phyloP scores from a whole-genome alignment of 2,888 invertebrate genomes.

The Cordilura impudica region DNA sequence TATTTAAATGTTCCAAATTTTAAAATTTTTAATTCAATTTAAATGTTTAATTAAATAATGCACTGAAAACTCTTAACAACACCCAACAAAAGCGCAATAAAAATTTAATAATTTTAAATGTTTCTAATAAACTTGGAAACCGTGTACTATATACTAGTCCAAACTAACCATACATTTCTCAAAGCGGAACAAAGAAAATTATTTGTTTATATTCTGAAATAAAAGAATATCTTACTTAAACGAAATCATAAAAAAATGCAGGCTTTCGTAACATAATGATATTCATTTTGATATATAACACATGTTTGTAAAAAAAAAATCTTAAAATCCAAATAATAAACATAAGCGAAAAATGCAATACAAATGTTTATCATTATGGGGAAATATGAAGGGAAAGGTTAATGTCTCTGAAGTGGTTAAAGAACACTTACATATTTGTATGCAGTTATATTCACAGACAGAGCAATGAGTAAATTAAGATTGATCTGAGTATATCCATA shows the following conservation, averaged over 20 bases:
- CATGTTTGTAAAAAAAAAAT: not conserved
- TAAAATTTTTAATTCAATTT: no score
- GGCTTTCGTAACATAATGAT: not conserved
- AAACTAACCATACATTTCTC: not conserved
- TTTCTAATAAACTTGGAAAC: not conserved
- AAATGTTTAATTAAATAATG: no score
- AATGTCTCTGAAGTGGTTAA: slow-evolving; percentile 39
- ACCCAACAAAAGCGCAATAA: no score
- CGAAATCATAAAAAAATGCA: not conserved
- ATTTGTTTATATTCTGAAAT: not conserved
- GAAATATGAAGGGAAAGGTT: slow-evolving; percentile 9
- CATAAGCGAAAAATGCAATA: slow-evolving; percentile 8
- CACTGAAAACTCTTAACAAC: no score
- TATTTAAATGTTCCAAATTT: no score
- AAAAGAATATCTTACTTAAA: not conserved
- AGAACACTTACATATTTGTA: slow-evolving; percentile 20
- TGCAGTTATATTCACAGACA: slow-evolving; percentile 15
- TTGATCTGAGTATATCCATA: not conserved
- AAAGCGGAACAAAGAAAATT: not conserved
- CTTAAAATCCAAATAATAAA: slow-evolving; percentile 8
- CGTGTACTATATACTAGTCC: not conserved
- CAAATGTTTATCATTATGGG: slow-evolving; percentile 10
- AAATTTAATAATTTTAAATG: not conserved
- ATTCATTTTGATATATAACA: slow-evolving; percentile 2
- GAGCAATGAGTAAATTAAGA: slow-evolving; percentile 3